Evolutionary conservation across 1,140 invertebrate species (phyloP).

Genomic region (Aphelinus certus): DNA sequence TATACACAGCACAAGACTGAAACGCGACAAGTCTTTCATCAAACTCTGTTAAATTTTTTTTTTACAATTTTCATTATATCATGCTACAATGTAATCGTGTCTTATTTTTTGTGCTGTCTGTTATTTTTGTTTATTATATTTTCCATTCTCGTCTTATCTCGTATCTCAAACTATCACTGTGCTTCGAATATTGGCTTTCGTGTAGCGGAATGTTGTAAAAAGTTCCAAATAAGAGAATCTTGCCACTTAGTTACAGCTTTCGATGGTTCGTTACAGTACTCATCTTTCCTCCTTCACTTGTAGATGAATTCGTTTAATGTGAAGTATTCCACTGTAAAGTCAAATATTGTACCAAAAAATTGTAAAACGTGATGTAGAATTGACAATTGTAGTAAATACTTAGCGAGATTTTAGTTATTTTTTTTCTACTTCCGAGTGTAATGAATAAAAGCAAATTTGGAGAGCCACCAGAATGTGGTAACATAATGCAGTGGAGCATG

Average conservation of each 20-base stretch:
- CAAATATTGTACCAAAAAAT: constrained; percentile 10
- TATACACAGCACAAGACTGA: background rate
- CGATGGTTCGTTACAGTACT: constrained; percentile 32
- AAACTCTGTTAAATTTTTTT: constrained; percentile 6
- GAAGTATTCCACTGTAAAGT: constrained; percentile 23
- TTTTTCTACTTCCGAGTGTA: no score
- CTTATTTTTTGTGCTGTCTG: constrained; percentile 17
- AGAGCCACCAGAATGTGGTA: constrained; percentile 63
- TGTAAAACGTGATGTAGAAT: no score
- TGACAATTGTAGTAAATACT: no score
- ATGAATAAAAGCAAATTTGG: constrained; percentile 47
- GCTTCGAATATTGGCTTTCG: constrained; percentile 36
- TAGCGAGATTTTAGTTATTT: background rate
- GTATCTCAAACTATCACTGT: constrained; percentile 32
- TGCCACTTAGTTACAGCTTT: constrained; percentile 32
- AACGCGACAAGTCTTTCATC: constrained; percentile 9
- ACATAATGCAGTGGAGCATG: constrained; percentile 65
- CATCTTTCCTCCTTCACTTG: constrained; percentile 17
- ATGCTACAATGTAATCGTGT: constrained; percentile 11
- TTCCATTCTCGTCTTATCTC: constrained; percentile 23
- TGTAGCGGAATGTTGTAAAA: constrained; percentile 37
- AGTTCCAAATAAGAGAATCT: constrained; percentile 24
- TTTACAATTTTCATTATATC: background rate
- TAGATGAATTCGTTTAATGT: constrained; percentile 37
- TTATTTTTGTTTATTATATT: constrained; percentile 24